phyloP scores from a whole-genome alignment of 2,888 invertebrate genomes.

The Hymenopus coronatus region DNA sequence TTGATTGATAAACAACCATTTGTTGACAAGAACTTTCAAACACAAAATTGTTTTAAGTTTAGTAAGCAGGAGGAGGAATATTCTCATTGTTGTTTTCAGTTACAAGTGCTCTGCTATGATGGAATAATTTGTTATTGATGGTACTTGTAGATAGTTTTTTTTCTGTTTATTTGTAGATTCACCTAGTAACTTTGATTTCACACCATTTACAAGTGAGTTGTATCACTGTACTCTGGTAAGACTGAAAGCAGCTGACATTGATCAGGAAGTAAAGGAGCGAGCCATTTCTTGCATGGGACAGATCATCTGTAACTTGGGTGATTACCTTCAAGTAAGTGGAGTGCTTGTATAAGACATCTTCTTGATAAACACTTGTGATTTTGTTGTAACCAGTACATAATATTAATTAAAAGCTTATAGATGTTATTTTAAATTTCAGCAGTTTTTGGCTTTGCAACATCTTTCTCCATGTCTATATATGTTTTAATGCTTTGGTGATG shows the following conservation, averaged over 20 bases:
- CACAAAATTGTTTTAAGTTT: too few relatives aligned
- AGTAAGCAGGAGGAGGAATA: neutral
- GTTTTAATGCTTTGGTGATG: too few relatives aligned
- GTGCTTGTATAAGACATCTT: neutral
- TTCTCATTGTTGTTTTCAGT: slow-evolving; percentile 32
- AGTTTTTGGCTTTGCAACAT: too few relatives aligned
- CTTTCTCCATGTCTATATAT: too few relatives aligned
- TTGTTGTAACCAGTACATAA: too few relatives aligned
- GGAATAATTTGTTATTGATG: neutral
- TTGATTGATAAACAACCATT: too few relatives aligned
- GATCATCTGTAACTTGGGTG: slow-evolving; percentile 88
- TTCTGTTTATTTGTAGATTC: slow-evolving; percentile 41
- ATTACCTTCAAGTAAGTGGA: slow-evolving; percentile 61
- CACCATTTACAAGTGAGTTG: slow-evolving; percentile 73
- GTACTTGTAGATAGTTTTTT: neutral
- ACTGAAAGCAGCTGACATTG: slow-evolving; percentile 92
- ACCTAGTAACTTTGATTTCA: slow-evolving; percentile 65
- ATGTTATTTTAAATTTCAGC: too few relatives aligned
- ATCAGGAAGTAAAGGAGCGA: slow-evolving; percentile 98
- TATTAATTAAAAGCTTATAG: too few relatives aligned
- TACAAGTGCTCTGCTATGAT: neutral
- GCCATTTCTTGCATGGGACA: slow-evolving; percentile 97
- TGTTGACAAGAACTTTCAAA: too few relatives aligned
- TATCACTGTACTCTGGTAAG: slow-evolving; percentile 83
- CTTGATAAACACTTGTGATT: too few relatives aligned